phyloP scores from a whole-genome alignment of 37 sponge, comb jelly and placozoan species.

The Cliona cf. orientalis region DNA sequence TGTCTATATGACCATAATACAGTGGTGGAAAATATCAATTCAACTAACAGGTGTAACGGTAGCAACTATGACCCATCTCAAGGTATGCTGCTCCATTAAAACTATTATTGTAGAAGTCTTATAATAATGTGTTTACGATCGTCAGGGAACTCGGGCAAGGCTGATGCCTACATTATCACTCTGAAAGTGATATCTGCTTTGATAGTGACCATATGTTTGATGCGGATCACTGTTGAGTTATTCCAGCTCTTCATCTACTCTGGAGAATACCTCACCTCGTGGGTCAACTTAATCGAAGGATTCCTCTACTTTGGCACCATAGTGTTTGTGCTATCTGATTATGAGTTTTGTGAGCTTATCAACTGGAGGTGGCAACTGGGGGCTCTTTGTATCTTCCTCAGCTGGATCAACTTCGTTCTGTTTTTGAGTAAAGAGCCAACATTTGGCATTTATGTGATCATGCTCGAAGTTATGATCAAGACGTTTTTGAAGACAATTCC shows the following conservation, averaged over 20 bases:
- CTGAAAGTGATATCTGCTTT: background rate
- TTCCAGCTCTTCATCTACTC: background rate
- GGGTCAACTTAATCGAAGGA: conserved; percentile 9
- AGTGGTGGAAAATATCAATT: too few species aligned
- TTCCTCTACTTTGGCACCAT: conserved; percentile 6
- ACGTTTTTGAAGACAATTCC: conserved; percentile 12
- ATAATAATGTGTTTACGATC: too few species aligned
- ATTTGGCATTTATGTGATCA: conserved; percentile 15
- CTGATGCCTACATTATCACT: too few species aligned
- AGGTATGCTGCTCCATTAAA: too few species aligned
- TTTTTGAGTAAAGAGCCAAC: conserved; percentile 4
- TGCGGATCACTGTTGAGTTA: background rate
- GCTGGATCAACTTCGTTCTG: conserved; percentile 20
- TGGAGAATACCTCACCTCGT: background rate
- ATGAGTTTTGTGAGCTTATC: background rate
- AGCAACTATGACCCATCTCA: too few species aligned
- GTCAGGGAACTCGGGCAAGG: too few species aligned
- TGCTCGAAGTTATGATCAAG: conserved; percentile 8
- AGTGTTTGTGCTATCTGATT: conserved; percentile 8
- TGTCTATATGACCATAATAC: too few species aligned
- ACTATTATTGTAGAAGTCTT: too few species aligned
- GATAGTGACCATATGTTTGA: background rate
- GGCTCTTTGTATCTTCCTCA: conserved; percentile 8
- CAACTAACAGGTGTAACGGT: too few species aligned
- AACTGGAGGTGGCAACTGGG: conserved; percentile 29